Conservation (phyloP, 2,888 invertebrate species). For the Abrostola tripartita region DNA sequence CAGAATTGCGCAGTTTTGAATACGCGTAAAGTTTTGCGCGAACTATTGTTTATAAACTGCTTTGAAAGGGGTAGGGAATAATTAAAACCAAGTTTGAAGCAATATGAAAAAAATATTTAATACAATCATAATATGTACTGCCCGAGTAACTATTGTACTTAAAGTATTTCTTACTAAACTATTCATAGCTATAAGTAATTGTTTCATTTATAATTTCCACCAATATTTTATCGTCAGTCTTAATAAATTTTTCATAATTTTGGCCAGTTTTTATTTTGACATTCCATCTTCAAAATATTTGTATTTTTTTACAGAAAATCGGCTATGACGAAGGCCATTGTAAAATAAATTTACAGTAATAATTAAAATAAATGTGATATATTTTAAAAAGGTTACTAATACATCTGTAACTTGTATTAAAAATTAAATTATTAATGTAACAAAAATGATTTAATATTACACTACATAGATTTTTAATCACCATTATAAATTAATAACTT, state of each 20-base stretch:
- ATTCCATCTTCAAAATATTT: conserved; percentile 8
- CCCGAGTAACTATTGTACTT: conserved; percentile 84
- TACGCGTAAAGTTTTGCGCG: neutral
- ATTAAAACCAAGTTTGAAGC: conserved; percentile 72
- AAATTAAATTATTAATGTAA: conserved; percentile 4
- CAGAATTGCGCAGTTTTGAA: neutral
- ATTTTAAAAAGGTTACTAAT: neutral
- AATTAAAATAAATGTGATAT: neutral
- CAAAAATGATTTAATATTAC: conserved; percentile 13
- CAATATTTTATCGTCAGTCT: conserved; percentile 71
- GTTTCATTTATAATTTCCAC: conserved; percentile 65
- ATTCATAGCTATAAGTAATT: conserved; percentile 60
- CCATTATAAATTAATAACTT: conserved; percentile 15
- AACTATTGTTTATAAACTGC: too few relatives aligned
- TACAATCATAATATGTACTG: conserved; percentile 76
- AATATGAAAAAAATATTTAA: conserved; percentile 80
- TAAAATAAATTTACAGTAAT: neutral
- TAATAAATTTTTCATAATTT: conserved; percentile 59
- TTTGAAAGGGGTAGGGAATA: conserved; percentile 26
- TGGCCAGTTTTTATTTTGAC: conserved; percentile 46
- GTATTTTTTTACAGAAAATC: conserved; percentile 19
- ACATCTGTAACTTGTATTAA: neutral
- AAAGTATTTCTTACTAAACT: conserved; percentile 67
- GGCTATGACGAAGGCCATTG: conserved; percentile 13
- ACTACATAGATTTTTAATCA: conserved; percentile 11